These are phyloP conservation scores for Tipula confusa DNA, from an alignment of 2,888 invertebrate genomes.

Conservation along the genomic window DNA sequence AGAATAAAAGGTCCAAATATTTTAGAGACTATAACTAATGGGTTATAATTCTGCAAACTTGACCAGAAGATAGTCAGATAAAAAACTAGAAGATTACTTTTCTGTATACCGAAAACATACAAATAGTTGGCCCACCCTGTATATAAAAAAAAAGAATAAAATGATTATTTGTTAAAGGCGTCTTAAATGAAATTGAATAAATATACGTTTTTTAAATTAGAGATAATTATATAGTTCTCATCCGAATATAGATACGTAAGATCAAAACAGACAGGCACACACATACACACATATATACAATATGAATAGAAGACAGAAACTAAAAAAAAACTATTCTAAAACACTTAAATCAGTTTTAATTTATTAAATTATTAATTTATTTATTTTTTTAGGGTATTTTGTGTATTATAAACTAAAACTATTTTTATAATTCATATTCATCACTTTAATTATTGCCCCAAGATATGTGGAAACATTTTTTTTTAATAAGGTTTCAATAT, in stretches of 20 bases:
- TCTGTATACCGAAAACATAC: too few relatives aligned
- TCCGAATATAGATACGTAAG: background rate
- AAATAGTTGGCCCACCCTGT: too few relatives aligned
- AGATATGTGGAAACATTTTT: background rate
- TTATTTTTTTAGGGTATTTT: background rate
- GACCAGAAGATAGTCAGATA: too few relatives aligned
- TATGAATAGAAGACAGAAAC: background rate
- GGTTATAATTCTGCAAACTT: too few relatives aligned
- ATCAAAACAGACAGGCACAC: background rate
- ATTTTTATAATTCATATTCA: slow-evolving; percentile 28
- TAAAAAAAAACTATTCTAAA: background rate
- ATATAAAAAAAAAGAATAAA: background rate
- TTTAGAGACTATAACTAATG: too few relatives aligned
- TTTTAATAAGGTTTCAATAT: background rate
- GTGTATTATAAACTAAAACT: background rate
- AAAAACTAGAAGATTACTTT: too few relatives aligned
- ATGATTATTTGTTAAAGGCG: slow-evolving; percentile 27
- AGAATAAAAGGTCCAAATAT: too few relatives aligned
- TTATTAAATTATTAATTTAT: slow-evolving; percentile 27
- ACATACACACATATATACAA: background rate
- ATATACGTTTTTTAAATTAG: slow-evolving; percentile 28
- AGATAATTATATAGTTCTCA: slow-evolving; percentile 20
- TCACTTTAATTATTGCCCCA: slow-evolving; percentile 28
- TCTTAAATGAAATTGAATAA: slow-evolving; percentile 29
- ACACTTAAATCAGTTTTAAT: slow-evolving; percentile 25